These are phyloP conservation scores for Microcebus murinus DNA, from an alignment of 2,113 vertebrate species.

Conservation along the genomic window DNA sequence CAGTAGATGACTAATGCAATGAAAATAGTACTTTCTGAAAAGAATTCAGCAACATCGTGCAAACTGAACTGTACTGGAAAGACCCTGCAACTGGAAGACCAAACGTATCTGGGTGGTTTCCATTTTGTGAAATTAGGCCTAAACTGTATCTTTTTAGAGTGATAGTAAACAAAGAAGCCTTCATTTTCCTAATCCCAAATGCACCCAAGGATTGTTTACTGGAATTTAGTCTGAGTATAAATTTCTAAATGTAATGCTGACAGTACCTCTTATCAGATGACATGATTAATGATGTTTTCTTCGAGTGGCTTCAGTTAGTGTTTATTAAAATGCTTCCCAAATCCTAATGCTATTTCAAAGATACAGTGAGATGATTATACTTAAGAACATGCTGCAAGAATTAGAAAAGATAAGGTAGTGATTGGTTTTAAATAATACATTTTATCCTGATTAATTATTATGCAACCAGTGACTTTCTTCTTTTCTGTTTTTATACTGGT, in stretches of 20 bases:
- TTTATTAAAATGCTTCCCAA: conserved; percentile 63
- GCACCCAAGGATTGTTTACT: conserved; percentile 44
- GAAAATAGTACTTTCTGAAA: not conserved
- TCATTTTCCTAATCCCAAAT: conserved; percentile 48
- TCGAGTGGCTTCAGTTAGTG: conserved; percentile 46
- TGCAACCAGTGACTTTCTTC: conserved; percentile 50
- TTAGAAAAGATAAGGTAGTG: conserved; percentile 67
- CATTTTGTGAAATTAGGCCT: conserved; percentile 32
- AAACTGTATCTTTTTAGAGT: not conserved
- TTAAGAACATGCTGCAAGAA: conserved; percentile 59
- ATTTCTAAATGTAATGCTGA: conserved; percentile 53
- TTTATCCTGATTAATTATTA: conserved; percentile 69
- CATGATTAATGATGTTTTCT: conserved; percentile 74
- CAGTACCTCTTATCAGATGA: conserved; percentile 67
- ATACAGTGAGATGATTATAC: conserved; percentile 65
- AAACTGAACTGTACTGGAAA: not conserved
- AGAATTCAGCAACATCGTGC: not conserved
- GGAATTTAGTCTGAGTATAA: conserved; percentile 59
- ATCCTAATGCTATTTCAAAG: conserved; percentile 66
- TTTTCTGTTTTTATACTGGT: not conserved
- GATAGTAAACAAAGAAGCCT: conserved; percentile 45
- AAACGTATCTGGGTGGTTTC: not conserved
- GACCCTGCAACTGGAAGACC: not conserved
- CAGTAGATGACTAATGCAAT: not conserved
- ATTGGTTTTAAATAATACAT: conserved; percentile 65